Evolutionary conservation across 2,113 vertebrate species (phyloP).

Genomic region (Ciconia maguari): DNA sequence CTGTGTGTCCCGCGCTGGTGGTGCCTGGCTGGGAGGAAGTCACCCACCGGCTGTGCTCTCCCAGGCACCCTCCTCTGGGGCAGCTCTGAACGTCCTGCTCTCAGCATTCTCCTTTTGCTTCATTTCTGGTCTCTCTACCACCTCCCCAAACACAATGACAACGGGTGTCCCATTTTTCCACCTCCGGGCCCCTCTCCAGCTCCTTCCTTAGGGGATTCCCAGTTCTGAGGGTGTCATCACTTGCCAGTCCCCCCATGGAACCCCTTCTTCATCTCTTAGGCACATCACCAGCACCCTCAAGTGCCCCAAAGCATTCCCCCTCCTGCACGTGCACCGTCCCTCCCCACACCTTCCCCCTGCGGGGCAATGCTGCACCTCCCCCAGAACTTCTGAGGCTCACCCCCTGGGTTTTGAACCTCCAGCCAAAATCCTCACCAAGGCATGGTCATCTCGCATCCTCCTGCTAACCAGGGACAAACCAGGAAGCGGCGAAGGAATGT

Average conservation of each 20-base stretch:
- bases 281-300: not conserved
- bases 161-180: not conserved
- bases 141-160: not conserved
- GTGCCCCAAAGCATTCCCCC: not conserved
- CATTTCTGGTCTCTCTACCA: not conserved
- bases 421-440: not conserved
- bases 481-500: not conserved
- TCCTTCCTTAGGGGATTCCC: not conserved
- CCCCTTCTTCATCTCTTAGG: not conserved
- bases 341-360: not conserved
- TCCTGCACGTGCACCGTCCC: not conserved
- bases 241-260: not conserved
- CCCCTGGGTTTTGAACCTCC: not conserved
- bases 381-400: not conserved
- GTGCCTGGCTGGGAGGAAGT: not conserved
- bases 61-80: not conserved
- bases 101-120: not conserved
- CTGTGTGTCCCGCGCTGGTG: not conserved
- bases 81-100: not conserved
- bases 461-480: not conserved
- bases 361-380: not conserved
- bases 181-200: not conserved
- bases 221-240: not conserved
- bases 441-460: not conserved
- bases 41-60: rapidly evolving